Evolutionary conservation across 1,140 invertebrate species (phyloP), one percentile per base, ranked within the genome.

Genomic region (Uloborus diversus): DNA sequence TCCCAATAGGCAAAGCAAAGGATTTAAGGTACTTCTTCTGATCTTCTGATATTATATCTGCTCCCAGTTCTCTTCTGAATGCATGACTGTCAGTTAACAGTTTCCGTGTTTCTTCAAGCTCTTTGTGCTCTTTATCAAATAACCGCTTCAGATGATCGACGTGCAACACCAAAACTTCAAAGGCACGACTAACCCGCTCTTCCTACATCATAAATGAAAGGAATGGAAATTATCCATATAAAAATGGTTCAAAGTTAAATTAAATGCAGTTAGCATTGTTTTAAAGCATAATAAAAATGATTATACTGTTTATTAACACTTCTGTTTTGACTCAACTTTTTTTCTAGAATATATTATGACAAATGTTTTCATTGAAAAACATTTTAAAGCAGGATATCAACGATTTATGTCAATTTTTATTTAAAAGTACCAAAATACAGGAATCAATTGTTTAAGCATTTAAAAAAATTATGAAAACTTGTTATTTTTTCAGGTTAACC

Each of bases 91-190:
- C 73, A 3, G 73, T 65, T 20, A 78, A 28, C 42, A 78, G 53
- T 9, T 49, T 11, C 32, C 51, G 53, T 5, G 73, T 85, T 66
- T 89, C 88, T 80, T 88, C 87, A 17, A 89, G 83, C 80, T 89
- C 88, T 25, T 83, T 71, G 57, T 86, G 85, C 78, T 88, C 86
- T 71, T 84, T 85, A 80, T 88, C 87, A 79, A 87, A 85, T 5
- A 85, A 78, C 59, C 85, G 81, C 66, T 88, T 86, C 32, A 89
- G 82, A 80, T 88, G 89, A 79, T 90, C 89, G n/a, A 89, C 88
- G 83, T 89, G 87, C 25, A 84, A 81, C 11, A 89, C 81, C 85
- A 90, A 87, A 11, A 89, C 85, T 68, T 89, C 88, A 62, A 90
- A 86, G 4, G 89, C 89, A 64, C 85, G 83, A 53, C 86, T 88